Conservation (phyloP, 2,113 vertebrate genomes). For the Catagonus wagneri region DNA sequence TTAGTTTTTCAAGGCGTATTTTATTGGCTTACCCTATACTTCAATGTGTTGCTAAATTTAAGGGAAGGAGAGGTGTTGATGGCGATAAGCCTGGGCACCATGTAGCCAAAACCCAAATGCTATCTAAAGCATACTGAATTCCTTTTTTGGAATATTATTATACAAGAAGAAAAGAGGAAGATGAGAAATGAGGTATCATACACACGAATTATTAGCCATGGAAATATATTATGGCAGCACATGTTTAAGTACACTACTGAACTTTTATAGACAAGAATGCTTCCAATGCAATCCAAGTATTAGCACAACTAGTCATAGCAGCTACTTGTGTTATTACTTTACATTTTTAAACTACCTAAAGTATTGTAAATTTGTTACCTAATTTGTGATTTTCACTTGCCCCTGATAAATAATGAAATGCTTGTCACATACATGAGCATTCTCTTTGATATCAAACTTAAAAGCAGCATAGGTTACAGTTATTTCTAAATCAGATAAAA, state of each 20-base stretch:
- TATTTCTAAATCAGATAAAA: constrained; percentile 53
- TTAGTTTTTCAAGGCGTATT: neutral
- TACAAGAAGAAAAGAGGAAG: neutral
- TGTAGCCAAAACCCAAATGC: neutral
- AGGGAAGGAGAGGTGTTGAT: neutral
- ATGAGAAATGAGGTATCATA: neutral
- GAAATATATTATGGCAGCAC: neutral
- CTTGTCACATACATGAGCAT: neutral
- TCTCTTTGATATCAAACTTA: constrained; percentile 8
- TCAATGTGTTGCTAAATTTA: neutral
- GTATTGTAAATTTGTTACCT: neutral
- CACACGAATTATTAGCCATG: neutral
- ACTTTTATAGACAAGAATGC: constrained; percentile 11
- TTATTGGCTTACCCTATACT: neutral
- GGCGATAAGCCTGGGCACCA: neutral
- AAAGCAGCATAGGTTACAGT: neutral
- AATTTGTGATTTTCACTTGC: constrained; percentile 7
- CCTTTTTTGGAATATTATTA: neutral
- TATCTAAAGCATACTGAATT: neutral
- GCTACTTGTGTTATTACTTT: neutral
- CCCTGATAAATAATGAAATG: neutral
- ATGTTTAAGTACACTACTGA: neutral
- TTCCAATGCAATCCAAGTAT: neutral
- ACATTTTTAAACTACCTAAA: constrained; percentile 23
- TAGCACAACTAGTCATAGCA: neutral